A percentile compares a stretch with the other conserved stretches of the same genome.
phyloP scores from a whole-genome alignment of 2,888 invertebrate species.

The Alviniconcha strummeri region DNA sequence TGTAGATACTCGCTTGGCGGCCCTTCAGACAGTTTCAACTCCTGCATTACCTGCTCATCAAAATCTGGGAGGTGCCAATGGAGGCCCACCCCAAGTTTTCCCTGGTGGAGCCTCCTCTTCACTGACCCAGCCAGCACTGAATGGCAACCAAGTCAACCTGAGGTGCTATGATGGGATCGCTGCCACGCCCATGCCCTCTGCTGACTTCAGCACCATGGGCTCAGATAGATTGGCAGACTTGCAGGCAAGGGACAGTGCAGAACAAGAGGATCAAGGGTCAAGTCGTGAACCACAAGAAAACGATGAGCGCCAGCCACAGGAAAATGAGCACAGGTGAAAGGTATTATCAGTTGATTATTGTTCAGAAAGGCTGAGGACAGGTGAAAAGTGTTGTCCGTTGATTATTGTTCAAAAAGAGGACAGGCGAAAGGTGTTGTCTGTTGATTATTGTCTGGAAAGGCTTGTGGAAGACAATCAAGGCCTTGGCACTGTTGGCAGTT shows the following conservation, averaged over 20 bases:
- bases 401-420: neutral
- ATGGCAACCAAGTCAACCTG: constrained; percentile 17
- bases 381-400: neutral
- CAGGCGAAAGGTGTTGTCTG: neutral
- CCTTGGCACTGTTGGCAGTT: no score
- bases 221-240: no score
- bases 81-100: neutral
- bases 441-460: neutral
- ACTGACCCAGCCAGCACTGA: neutral
- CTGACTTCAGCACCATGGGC: neutral
- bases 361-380: neutral
- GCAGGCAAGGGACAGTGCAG: no score
- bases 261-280: no score
- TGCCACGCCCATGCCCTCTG: neutral
- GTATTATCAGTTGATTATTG: neutral
- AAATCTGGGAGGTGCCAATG: neutral
- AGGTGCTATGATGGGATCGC: neutral
- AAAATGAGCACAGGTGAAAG: neutral
- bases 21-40: neutral
- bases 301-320: constrained; percentile 15
- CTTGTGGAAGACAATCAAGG: no score
- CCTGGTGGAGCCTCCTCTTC: neutral
- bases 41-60: neutral
- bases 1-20: no score
- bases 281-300: neutral